Evolutionary conservation across 2,797 vertebrate species (phyloP), one percentile per base, ranked within the genome.

Genomic region (Carapus acus): DNA sequence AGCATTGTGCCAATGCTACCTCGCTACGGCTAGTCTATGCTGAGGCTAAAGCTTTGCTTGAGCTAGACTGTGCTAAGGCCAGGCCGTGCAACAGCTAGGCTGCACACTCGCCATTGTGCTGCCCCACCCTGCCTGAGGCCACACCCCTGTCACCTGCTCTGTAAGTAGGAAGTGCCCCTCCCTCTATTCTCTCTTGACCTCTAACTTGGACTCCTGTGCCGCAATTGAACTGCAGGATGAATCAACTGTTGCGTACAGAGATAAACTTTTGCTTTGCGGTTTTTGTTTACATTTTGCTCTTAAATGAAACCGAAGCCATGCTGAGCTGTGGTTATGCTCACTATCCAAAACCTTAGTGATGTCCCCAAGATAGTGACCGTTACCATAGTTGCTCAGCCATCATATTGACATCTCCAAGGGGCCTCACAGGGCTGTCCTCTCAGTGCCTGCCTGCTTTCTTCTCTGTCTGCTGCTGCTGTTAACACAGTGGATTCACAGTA

Each of bases 131-230:
- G 91, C 91, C 89, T 90, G 90, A 89, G 93, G 93, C 92, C 93
- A 91, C 92, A 90, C 91, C 92, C 92, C 92, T 93, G 93, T 86
- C 89, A 91, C 90, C 90, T 80, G 90, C 89, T 93, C 90, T 93
- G 94, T 97, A 99, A 96, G 96, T 99, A 99, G 95, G 93, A 91
- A 86, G 89, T 86, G 86, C 84, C 86, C 86, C 89, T 91, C 88
- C 90, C 86, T 91, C 85, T 87, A 77, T 92, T 87, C 85, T 87
- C 86, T 83, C 72, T 65, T 83, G 33, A 80, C 54, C 46, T 69
- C 77, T 82, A 85, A 84, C 76, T 73, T 72, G 69, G 69, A 78
- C 49, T 16, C 22, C 16, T 55, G 31, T 75, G 76, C 55, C 73
- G 39, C 69, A 80, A 77, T 80, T 71, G 18, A 81, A 58, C 49